Evolutionary conservation across 2,797 vertebrate genomes (phyloP).

Genomic region (Botia kubotai): DNA sequence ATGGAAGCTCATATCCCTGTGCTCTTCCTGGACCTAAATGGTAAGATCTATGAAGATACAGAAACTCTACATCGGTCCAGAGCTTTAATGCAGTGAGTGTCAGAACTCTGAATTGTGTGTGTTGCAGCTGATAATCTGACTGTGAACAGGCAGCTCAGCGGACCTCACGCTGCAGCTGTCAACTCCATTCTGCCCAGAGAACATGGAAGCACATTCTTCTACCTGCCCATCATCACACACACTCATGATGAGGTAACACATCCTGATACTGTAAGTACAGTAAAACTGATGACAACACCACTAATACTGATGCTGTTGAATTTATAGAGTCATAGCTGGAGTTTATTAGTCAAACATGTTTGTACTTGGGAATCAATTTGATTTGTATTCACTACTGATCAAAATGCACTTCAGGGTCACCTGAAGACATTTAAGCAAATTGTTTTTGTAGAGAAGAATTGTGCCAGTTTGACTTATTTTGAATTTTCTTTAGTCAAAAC

Average conservation of each 20-base stretch:
- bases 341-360: too few species aligned
- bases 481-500: too few species aligned
- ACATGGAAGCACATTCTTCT: conserved; percentile 97
- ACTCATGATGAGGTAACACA: conserved; percentile 89
- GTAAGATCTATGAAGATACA: conserved; percentile 72
- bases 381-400: too few species aligned
- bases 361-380: too few species aligned
- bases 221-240: conserved; percentile 95
- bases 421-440: too few species aligned
- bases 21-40: conserved; percentile 95
- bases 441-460: too few species aligned
- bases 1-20: conserved; percentile 97
- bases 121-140: conserved; percentile 91
- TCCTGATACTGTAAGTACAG: too few species aligned
- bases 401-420: too few species aligned
- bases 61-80: background rate
- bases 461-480: too few species aligned
- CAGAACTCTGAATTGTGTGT: background rate
- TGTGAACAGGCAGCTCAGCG: conserved; percentile 90
- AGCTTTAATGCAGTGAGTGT: background rate
- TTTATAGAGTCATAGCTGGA: too few species aligned
- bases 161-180: conserved; percentile 90
- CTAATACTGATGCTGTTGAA: too few species aligned
- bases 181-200: conserved; percentile 99
- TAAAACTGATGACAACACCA: too few species aligned